Conservation (phyloP, 2,888 invertebrate species). For the Drosophila leonis region DNA sequence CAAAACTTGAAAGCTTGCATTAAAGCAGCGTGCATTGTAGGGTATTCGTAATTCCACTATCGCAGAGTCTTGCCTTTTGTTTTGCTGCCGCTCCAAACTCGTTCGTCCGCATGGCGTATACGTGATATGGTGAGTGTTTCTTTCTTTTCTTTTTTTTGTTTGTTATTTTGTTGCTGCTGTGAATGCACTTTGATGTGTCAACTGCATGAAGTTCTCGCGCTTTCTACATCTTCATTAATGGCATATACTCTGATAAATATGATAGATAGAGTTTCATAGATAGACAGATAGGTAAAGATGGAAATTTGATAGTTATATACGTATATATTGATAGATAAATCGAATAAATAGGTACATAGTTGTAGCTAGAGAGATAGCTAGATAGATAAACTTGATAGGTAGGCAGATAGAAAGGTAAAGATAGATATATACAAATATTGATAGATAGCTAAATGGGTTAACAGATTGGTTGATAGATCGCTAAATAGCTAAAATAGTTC, state of each 20-base stretch:
- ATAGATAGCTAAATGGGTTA: too few species aligned
- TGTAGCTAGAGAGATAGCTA: not conserved
- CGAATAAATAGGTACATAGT: too few species aligned
- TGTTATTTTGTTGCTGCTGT: not conserved
- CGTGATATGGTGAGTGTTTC: slow-evolving; percentile 39
- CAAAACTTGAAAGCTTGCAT: not conserved
- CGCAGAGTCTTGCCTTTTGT: not conserved
- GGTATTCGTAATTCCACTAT: slow-evolving; percentile 12
- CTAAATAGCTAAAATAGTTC: not conserved
- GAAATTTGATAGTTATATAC: too few species aligned
- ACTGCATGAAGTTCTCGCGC: not conserved
- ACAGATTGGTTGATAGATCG: too few species aligned
- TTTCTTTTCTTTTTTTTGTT: not conserved
- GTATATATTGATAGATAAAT: not conserved
- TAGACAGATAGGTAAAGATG: not conserved
- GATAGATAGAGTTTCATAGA: not conserved
- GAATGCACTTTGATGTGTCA: slow-evolving; percentile 25
- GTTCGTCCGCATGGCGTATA: slow-evolving; percentile 41
- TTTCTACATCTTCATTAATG: not conserved
- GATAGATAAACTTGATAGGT: too few species aligned
- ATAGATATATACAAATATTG: too few species aligned
- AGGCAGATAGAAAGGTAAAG: too few species aligned
- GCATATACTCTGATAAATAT: not conserved
- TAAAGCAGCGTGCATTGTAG: slow-evolving; percentile 3
- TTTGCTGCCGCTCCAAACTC: slow-evolving; percentile 14